Evolutionary conservation across 1,140 invertebrate species (phyloP).

Genomic region (Saxidomus purpurata): DNA sequence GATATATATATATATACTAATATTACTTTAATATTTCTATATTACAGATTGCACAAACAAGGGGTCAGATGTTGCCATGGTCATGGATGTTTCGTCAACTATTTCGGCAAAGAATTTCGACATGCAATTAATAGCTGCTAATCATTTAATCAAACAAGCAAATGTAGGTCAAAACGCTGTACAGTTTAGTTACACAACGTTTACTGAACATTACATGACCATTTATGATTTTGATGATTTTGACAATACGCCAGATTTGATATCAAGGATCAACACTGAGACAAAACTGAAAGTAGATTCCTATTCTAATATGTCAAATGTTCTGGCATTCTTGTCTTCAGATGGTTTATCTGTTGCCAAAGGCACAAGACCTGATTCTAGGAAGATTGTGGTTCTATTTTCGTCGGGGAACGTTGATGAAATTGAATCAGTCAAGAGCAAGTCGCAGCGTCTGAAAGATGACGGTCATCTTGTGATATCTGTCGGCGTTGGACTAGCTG

Average conservation of each 20-base stretch:
- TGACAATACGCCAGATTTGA: neutral
- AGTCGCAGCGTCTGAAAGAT: neutral
- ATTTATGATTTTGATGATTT: neutral
- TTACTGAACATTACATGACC: neutral
- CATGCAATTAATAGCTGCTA: neutral
- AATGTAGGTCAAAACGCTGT: neutral
- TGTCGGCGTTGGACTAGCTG: neutral
- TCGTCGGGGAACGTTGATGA: slow-evolving; percentile 7
- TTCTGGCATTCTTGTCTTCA: neutral
- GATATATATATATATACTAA: neutral
- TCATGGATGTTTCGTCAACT: neutral
- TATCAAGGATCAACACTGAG: neutral
- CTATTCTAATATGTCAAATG: neutral
- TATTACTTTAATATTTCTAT: neutral
- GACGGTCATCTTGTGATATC: neutral
- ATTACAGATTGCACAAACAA: neutral
- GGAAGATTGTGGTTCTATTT: neutral
- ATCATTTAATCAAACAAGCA: neutral
- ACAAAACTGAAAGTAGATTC: neutral
- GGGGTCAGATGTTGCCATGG: neutral
- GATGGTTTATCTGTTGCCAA: neutral
- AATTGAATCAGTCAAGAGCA: neutral
- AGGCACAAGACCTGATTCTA: neutral
- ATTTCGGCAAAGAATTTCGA: neutral
- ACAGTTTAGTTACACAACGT: slow-evolving; percentile 7